Conservation (phyloP, 2,797 vertebrate species). For the Coregonus ussuriensis region DNA sequence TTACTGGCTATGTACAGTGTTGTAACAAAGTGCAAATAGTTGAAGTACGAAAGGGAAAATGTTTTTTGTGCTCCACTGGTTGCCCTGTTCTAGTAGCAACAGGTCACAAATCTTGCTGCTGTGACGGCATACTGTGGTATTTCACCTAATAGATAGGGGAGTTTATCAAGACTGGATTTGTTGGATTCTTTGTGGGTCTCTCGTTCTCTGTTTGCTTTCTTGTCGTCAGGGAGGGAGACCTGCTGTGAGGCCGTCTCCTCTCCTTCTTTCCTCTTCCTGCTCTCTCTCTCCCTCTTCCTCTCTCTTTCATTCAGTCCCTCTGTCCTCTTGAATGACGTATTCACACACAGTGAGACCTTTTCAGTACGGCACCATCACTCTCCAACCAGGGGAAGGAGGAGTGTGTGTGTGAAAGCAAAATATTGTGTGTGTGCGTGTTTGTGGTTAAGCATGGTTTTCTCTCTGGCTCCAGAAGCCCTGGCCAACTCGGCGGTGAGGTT, state of each 20-base stretch:
- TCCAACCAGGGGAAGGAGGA: not conserved
- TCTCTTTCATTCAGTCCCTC: conserved; percentile 33
- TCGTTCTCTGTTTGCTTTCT: not conserved
- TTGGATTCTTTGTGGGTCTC: not conserved
- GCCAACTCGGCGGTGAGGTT: conserved; percentile 75
- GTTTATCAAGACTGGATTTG: too few species aligned
- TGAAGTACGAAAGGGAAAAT: too few species aligned
- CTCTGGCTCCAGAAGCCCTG: conserved; percentile 77
- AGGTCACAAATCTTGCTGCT: too few species aligned
- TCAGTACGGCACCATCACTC: conserved; percentile 29
- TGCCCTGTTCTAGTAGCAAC: too few species aligned
- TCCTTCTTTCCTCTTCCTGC: not conserved
- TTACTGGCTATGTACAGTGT: too few species aligned
- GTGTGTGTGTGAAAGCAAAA: conserved; percentile 43
- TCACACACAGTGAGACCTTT: conserved; percentile 64
- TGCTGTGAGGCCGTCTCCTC: not conserved
- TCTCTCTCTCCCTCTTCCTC: conserved; percentile 40
- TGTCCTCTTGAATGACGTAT: conserved; percentile 70
- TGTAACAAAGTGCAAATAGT: too few species aligned
- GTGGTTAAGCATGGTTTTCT: conserved; percentile 69
- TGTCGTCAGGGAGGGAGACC: not conserved
- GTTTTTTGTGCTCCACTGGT: too few species aligned
- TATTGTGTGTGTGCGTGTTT: conserved; percentile 45
- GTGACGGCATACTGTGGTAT: too few species aligned
- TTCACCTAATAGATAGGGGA: too few species aligned